Base-by-base conservation (phyloP, 92 coral and sea anemone genomes). In the Phenganax subtilis region DNA sequence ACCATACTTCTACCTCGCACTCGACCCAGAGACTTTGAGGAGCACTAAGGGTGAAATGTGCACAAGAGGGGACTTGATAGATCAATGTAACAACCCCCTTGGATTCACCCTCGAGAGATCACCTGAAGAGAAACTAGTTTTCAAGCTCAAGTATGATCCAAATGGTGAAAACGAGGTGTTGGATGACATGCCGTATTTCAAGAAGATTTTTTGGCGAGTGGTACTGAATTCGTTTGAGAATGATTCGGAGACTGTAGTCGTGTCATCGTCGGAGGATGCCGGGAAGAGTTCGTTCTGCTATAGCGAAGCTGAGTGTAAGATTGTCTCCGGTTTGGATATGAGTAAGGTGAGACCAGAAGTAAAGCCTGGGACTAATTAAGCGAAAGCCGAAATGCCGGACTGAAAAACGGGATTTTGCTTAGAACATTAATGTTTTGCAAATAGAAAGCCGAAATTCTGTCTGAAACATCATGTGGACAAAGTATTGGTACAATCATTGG, bases 161-260 rank as follows among this genome's bases (percentile, higher is more conserved):
- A 86, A 87, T 0, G 89, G 88, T 6, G 87, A 91, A 12, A 82
- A 88, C 84, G 69, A 82, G 47, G 93, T 86, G 28, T 55, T 93
- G 65, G 97, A 88, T 15, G 97, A 91, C 52, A 93, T 96, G 76
- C 94, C 98, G 37, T 93, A 93, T 72, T 93, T 91, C 90, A 85
- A 85, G 85, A 93, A 93, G 84, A 90, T 91, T 58, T 86, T 90
- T 28, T 93, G 98, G 98, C 84, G 90, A 12, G 90, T 88, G 47
- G 87, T 84, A 53, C 89, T 93, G 84, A 83, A 91, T 71, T 93
- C 97, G 70, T 84, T 85, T 73, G 83, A 89, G 85, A 91, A 93
- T 66, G 87, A 81, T 80, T 87, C 88, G 75, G 92, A 88, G 77
- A 93, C 91, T 62, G 82, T 84, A 8, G 87, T 83, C 57, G 84